Evolutionary conservation across 2,888 invertebrate species (phyloP).

Genomic region (Druceiella hillmani): DNA sequence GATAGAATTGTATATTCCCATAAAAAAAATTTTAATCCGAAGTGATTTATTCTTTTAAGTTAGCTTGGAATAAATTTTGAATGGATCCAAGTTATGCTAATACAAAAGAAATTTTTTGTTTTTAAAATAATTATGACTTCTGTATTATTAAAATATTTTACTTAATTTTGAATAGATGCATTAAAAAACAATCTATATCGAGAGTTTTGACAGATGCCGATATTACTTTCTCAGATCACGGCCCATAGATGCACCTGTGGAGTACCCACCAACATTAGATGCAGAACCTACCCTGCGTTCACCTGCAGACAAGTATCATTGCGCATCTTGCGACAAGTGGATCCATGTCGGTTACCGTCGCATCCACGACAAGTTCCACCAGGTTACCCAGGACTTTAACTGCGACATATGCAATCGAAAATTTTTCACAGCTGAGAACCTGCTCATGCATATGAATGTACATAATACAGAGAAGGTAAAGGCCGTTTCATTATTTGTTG

Average conservation of each 20-base stretch:
- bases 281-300: constrained; percentile 29
- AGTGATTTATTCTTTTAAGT: too few relatives aligned
- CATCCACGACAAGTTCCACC: constrained; percentile 67
- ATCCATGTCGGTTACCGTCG: constrained; percentile 42
- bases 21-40: too few relatives aligned
- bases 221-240: constrained; percentile 30
- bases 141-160: too few relatives aligned
- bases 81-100: too few relatives aligned
- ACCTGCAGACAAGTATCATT: constrained; percentile 37
- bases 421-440: constrained; percentile 58
- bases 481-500: background rate
- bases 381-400: constrained; percentile 49
- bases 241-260: constrained; percentile 45
- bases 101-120: too few relatives aligned
- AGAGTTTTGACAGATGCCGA: background rate
- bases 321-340: constrained; percentile 48
- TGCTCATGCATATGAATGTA: constrained; percentile 69
- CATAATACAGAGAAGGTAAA: constrained; percentile 53
- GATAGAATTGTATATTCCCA: too few relatives aligned
- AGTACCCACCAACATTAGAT: constrained; percentile 30
- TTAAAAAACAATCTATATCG: background rate
- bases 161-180: background rate
- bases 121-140: too few relatives aligned
- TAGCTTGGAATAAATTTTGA: too few relatives aligned
- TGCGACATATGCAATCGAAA: constrained; percentile 69